Evolutionary conservation across 2,888 invertebrate genomes (phyloP), one percentile per base, ranked within the genome.

Genomic region (Nemotelus nigrinus): DNA sequence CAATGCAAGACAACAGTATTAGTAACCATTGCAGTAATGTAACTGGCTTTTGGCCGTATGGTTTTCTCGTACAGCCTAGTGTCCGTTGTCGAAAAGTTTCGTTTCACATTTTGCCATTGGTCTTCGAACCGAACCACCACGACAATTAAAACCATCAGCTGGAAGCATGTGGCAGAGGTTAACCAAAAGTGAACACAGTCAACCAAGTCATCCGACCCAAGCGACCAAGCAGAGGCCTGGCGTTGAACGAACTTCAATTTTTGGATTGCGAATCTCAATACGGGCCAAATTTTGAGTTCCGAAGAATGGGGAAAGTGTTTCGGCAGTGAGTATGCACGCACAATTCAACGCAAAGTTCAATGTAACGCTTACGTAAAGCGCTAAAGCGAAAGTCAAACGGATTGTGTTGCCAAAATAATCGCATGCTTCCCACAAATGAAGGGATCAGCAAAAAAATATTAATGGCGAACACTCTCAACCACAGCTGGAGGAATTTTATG

Each of bases 291-390:
- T 70, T 55, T 39, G 55, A 55, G 45, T 70, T 70, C 55, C 7
- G 53, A 70, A 70, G 70, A 70, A 70, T 70, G 70, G 70, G 55
- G 70, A 70, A 70, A 70, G 70, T 47, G 55, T 70, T 70, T 50
- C 55, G 70, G 43, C 43, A 25, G 25, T 25, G 25, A 25, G 25
- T 25, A 70, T 79, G 80, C 81, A 67, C 82, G 82, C 81, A 82
- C 82, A 84, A 84, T 83, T 84, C 83, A 83, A 83, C 82, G 79
- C 79, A 78, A 81, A 80, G 80, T 80, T 81, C 81, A 81, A 81
- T 81, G 80, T 80, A 77, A 81, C 77, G 76, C 80, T 81, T 81
- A 80, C 80, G 80, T 81, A 80, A 81, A 80, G 60, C 25, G 25
- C 25, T 25, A 25, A 71, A 77, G 71, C 78, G 70, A 70, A 70